Evolutionary conservation across 2,888 invertebrate genomes (phyloP), one percentile per base, ranked within the genome.

Genomic region (Drosophila percnosoma): DNA sequence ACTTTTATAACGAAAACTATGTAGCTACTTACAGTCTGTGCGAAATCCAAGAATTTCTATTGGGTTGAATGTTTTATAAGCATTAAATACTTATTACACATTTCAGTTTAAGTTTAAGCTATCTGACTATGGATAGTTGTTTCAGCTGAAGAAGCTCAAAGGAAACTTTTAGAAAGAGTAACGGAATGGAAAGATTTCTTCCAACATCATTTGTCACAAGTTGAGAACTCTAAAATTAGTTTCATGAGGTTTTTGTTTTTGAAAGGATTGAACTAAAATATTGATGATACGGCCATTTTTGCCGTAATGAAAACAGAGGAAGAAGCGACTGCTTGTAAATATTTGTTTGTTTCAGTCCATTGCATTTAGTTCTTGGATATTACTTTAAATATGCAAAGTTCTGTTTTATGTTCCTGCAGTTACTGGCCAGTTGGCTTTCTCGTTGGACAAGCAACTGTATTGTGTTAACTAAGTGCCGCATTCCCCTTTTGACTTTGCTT

Each of bases 311-410:
- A 15, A 24, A 24, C 52, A 36, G 51, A 11, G 64, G 38, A 42
- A 21, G 8, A 1, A 15, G 21, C n/a, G n/a, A 21, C 15, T 33
- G 6, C 49, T 38, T 51, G 18, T n/a, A 54, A 29, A 38, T 27
- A 33, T 42, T 31, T 49, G 55, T 31, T 7, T 63, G 38, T 52
- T 55, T 51, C 52, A 62, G 65, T 52, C 33, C 65, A 66, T 64
- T 70, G 68, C 63, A 69, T 48, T 59, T 49, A 62, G 49, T 62
- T 34, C 67, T 58, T 68, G 59, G 69, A 68, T 77, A 68, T 76
- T 74, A 57, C 71, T 82, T 73, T 68, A 69, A 78, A 85, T 76
- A 85, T 82, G 81, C 78, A 84, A 87, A 85, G 78, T 83, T 85
- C 66, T 76, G 71, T 68, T 76, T 75, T 68, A 82, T 84, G 78